phyloP scores from a whole-genome alignment of 2,888 invertebrate genomes.

The Aleiodes testaceus region DNA sequence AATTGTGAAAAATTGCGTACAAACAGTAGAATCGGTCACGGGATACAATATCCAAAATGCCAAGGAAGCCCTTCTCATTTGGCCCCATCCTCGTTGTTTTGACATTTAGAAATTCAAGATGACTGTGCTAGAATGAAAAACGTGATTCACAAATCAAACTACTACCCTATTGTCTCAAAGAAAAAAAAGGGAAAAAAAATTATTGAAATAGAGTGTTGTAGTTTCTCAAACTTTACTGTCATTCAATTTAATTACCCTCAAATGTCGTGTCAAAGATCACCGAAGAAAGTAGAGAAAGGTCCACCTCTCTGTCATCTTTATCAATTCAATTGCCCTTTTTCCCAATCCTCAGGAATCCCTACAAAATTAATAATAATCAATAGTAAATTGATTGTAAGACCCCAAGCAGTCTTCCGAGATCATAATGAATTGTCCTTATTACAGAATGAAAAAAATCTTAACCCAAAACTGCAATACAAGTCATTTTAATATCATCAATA shows the following conservation, averaged over 20 bases:
- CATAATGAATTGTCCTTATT: too few species aligned
- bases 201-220: too few species aligned
- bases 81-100: constrained; percentile 38
- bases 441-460: background rate
- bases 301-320: background rate
- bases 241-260: background rate
- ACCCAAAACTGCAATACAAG: background rate
- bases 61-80: constrained; percentile 51
- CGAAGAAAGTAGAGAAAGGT: constrained; percentile 21
- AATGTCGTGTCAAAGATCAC: constrained; percentile 26
- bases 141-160: constrained; percentile 24
- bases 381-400: background rate
- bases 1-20: constrained; percentile 46
- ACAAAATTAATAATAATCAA: too few species aligned
- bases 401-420: too few species aligned
- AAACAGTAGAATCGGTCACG: constrained; percentile 32
- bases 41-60: constrained; percentile 53
- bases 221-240: background rate
- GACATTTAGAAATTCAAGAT: constrained; percentile 52
- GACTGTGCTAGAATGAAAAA: constrained; percentile 31
- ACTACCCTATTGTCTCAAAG: background rate
- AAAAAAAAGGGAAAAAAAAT: background rate
- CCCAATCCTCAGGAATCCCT: too few species aligned
- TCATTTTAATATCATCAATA: constrained; percentile 13
- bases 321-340: too few species aligned